These are phyloP conservation scores for Drosophila bifasciata DNA, from an alignment of 1,140 invertebrate genomes.

Conservation along the genomic window DNA sequence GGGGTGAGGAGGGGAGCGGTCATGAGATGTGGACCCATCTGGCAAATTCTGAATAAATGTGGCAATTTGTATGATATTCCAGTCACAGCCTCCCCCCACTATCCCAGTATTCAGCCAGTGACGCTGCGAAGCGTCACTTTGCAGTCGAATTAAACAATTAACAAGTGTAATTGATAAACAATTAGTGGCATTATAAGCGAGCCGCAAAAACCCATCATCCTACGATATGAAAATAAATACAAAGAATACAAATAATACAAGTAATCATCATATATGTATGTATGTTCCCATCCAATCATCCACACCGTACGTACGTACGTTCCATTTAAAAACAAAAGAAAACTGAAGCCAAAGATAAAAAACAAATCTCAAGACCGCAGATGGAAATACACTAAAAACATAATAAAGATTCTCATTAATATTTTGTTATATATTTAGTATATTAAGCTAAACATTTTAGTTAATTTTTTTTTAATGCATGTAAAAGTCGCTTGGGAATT, in stretches of 20 bases:
- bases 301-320: too few species aligned
- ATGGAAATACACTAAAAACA: too few species aligned
- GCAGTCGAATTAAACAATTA: constrained; percentile 73
- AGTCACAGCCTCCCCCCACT: neutral
- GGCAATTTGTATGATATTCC: constrained; percentile 32
- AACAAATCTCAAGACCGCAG: too few species aligned
- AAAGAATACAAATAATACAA: neutral
- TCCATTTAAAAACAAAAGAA: too few species aligned
- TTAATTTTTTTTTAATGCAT: too few species aligned
- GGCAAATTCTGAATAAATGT: constrained; percentile 33
- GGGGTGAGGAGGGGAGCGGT: too few species aligned
- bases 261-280: neutral
- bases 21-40: constrained; percentile 12
- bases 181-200: constrained; percentile 58
- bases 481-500: too few species aligned
- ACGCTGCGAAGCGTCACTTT: constrained; percentile 60
- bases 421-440: too few species aligned
- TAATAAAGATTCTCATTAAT: too few species aligned
- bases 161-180: constrained; percentile 79
- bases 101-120: neutral
- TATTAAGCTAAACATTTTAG: too few species aligned
- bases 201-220: constrained; percentile 24
- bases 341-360: too few species aligned
- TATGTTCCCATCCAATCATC: too few species aligned
- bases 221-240: constrained; percentile 8